Base-by-base conservation (phyloP, 2,113 vertebrate species). In the Grammomys dolichurus region DNA sequence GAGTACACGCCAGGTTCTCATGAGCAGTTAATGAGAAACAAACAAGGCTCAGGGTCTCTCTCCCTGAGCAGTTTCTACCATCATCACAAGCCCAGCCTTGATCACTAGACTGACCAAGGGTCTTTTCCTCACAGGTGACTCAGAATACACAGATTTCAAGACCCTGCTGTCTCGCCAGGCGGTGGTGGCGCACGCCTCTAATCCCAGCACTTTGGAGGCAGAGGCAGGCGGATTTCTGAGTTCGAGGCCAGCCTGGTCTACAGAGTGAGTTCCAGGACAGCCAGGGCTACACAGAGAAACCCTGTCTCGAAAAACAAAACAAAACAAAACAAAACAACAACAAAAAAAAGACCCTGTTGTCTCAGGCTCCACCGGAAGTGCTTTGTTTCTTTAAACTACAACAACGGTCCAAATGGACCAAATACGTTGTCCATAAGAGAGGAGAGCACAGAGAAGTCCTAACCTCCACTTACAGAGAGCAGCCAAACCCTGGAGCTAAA, bases 111-210 rank as follows among this genome's bases (percentile, higher is more conserved):
- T 4, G 80, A 33, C 12, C 9, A 33, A 60, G 20, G 40, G 76
- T 87, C 82, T 51, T 84, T 73, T 46, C 16, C n/a, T 40, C 0
- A n/a, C 40, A 78, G 60, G 48, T 28, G 33, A 87, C 22, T 72
- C 1, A 82, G 58, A 70, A 54, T 20, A 48, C 43, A 94, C 91
- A 95, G 33, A 77, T 48, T 81, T 78, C 63, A n/a, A 63, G 65
- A 20, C 16, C 69, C 92, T 96, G 95, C 95, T 96, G 94, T 24
- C 94, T 95, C 87, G 40, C 40, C 40, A 2, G 40, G 40, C 40
- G 40, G 40, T 40, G 40, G 40, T 40, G 40, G 40, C 40, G 40
- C 40, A 40, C 40, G 40, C 40, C 40, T 40, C 40, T 40, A 40
- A 40, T 40, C 40, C 40, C 40, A 40, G 40, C 40, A 40, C 40